Conservation (phyloP, 2,797 vertebrate genomes). For the Cryptoblepharus egeriae region DNA sequence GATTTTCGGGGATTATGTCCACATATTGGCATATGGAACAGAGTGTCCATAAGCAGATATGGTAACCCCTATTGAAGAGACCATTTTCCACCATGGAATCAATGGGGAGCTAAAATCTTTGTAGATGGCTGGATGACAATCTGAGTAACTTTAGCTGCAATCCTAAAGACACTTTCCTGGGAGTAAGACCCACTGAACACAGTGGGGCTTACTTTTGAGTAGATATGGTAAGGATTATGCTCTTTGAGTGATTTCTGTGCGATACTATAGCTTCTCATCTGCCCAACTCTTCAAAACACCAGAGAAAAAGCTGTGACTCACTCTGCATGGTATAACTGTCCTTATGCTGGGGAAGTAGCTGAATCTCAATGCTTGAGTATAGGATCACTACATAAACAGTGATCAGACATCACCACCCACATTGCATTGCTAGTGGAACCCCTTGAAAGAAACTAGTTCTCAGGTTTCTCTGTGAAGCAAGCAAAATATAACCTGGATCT, state of each 20-base stretch:
- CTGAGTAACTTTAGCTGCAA: background rate
- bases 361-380: background rate
- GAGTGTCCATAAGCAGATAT: no score
- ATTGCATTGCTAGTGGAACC: background rate
- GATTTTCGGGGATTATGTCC: no score
- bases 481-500: background rate
- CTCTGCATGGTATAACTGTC: background rate
- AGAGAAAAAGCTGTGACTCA: background rate
- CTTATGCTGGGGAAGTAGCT: no score
- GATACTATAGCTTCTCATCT: background rate
- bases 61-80: no score
- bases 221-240: no score
- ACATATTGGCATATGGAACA: no score
- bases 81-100: background rate
- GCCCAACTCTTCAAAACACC: no score
- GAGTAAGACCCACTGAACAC: no score
- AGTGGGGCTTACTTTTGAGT: no score
- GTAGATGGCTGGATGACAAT: conserved; percentile 7
- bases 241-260: background rate
- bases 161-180: no score
- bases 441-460: background rate
- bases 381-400: background rate
- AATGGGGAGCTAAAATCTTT: background rate
- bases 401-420: no score
- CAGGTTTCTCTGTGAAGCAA: background rate